Percentiles rank a stretch among this genome's conserved stretches.
Conservation (phyloP, 2,113 vertebrate genomes). For the Sturnus vulgaris region DNA sequence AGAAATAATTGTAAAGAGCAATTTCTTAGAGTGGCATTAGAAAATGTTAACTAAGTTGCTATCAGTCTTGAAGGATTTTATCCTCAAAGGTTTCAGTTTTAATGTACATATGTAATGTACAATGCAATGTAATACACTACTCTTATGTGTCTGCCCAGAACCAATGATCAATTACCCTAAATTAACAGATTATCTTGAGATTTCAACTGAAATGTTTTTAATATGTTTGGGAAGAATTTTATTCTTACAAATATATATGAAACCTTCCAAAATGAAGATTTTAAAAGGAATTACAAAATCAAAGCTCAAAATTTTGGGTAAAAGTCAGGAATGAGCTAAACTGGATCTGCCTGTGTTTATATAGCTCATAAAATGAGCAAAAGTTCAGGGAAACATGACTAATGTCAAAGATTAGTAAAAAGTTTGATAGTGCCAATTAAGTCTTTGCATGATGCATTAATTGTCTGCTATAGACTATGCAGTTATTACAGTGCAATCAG, state of each 20-base stretch:
- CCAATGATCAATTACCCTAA: not conserved
- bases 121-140: not conserved
- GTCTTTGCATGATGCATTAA: not conserved
- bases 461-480: not conserved
- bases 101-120: not conserved
- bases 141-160: not conserved
- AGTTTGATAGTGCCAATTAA: not conserved
- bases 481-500: not conserved
- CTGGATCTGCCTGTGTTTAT: not conserved
- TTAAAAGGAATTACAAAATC: not conserved
- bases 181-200: not conserved
- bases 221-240: not conserved
- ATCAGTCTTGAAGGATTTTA: not conserved
- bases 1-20: not conserved
- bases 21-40: not conserved
- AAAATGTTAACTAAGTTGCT: not conserved
- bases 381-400: not conserved
- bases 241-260: not conserved
- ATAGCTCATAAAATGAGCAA: not conserved
- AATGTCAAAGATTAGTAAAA: not conserved
- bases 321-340: not conserved
- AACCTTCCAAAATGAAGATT: not conserved
- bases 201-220: not conserved
- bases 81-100: not conserved
- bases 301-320: not conserved